Percentiles rank a stretch among this genome's conserved stretches.
phyloP scores from a whole-genome alignment of 2,888 invertebrate genomes.

The Agonopterix subpropinquella region DNA sequence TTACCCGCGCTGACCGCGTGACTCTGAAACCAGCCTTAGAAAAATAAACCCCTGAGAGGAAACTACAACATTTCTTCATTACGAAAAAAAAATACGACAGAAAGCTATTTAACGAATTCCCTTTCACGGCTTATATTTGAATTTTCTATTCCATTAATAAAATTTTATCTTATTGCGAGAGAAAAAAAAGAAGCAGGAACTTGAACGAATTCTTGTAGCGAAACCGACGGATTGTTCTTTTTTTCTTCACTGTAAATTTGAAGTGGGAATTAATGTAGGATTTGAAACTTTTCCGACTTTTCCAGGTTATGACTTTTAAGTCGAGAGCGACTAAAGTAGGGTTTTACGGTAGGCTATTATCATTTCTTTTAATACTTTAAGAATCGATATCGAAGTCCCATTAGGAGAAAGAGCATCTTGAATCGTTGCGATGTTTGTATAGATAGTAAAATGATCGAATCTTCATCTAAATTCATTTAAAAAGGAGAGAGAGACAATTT shows the following conservation, averaged over 20 bases:
- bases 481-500: no score
- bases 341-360: no score
- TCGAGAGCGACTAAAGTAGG: background rate
- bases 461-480: no score
- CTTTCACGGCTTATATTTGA: conserved; percentile 51
- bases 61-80: conserved; percentile 25
- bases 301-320: conserved; percentile 2
- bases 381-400: no score
- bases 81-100: conserved; percentile 51
- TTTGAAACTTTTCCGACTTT: conserved; percentile 16
- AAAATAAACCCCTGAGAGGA: no score
- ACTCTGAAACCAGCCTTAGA: no score
- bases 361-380: no score
- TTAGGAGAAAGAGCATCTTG: no score
- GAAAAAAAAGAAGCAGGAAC: conserved; percentile 44
- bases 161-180: conserved; percentile 62
- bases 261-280: conserved; percentile 27
- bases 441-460: no score
- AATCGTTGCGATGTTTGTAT: no score
- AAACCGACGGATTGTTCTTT: conserved; percentile 37
- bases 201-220: conserved; percentile 45
- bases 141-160: conserved; percentile 70
- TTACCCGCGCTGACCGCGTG: no score
- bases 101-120: conserved; percentile 56
- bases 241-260: conserved; percentile 30